A percentile compares a stretch with the other conserved stretches of the same genome.
Evolutionary conservation across 2,797 vertebrate genomes (phyloP).

Genomic region (Trachurus trachurus): DNA sequence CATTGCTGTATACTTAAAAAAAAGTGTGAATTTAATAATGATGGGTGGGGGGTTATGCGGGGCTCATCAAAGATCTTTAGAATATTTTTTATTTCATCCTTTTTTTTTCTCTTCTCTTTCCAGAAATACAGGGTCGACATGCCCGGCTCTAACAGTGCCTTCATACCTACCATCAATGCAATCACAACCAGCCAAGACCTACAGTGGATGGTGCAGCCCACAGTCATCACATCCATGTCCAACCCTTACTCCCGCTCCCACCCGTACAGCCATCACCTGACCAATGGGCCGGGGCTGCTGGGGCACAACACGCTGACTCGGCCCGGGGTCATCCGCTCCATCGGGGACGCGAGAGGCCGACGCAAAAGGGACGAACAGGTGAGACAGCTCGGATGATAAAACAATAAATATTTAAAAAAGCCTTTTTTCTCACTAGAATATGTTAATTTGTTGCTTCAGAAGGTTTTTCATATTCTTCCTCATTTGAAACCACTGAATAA

Average conservation of each 20-base stretch:
- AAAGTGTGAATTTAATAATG: conserved; percentile 61
- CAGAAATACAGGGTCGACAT: conserved; percentile 99
- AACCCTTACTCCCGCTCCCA: conserved; percentile 95
- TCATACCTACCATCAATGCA: conserved; percentile 99
- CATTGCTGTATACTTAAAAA: conserved; percentile 65
- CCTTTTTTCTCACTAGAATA: too few relatives aligned
- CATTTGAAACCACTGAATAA: background rate
- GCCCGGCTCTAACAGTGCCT: conserved; percentile 99
- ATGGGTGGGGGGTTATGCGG: conserved; percentile 29
- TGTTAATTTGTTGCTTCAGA: background rate
- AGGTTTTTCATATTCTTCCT: too few relatives aligned
- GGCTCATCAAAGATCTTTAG: too few relatives aligned
- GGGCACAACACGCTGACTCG: conserved; percentile 93
- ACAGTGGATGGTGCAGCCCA: conserved; percentile 99
- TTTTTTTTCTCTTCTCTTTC: conserved; percentile 5
- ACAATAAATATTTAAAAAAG: too few relatives aligned
- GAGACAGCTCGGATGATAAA: conserved; percentile 29
- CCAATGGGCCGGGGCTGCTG: conserved; percentile 89
- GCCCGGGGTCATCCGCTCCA: conserved; percentile 97
- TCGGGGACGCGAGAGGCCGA: conserved; percentile 93
- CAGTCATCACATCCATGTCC: conserved; percentile 99
- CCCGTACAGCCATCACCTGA: conserved; percentile 93
- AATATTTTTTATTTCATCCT: background rate
- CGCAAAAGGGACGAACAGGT: conserved; percentile 98
- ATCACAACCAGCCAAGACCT: conserved; percentile 99